Conservation (phyloP, 1,140 invertebrate species). For the Brachionus angularis region DNA sequence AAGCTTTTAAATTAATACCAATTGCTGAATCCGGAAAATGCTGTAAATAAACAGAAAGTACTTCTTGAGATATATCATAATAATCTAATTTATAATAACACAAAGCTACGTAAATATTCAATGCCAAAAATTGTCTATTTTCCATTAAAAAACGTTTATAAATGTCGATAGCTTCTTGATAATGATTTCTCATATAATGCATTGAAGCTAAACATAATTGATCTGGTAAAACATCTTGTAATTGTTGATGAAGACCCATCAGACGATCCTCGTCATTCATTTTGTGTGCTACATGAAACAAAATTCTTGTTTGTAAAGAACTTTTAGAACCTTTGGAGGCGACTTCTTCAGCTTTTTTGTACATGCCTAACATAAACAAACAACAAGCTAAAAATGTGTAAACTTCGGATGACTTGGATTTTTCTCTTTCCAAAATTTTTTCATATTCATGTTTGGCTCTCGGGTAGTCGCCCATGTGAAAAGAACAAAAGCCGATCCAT, state of each 20-base stretch:
- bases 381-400: conserved; percentile 81
- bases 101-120: conserved; percentile 93
- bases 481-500: conserved; percentile 89
- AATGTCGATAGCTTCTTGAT: conserved; percentile 97
- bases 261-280: conserved; percentile 77
- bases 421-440: conserved; percentile 53
- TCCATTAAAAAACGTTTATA: conserved; percentile 89
- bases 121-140: conserved; percentile 73
- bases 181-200: conserved; percentile 88
- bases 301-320: conserved; percentile 67
- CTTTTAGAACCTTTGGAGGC: conserved; percentile 50
- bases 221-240: conserved; percentile 85
- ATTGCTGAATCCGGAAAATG: conserved; percentile 87
- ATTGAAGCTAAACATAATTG: conserved; percentile 91
- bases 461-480: conserved; percentile 89
- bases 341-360: conserved; percentile 64
- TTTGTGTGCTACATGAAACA: conserved; percentile 91
- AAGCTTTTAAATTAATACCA: conserved; percentile 79
- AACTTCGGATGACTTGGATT: conserved; percentile 58
- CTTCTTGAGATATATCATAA: conserved; percentile 71
- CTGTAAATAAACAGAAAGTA: conserved; percentile 84
- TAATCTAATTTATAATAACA: conserved; percentile 95
- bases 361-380: conserved; percentile 87
- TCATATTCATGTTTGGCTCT: conserved; percentile 68
- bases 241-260: conserved; percentile 73